phyloP scores from a whole-genome alignment of 1,140 invertebrate genomes.

The Halesus radiatus region DNA sequence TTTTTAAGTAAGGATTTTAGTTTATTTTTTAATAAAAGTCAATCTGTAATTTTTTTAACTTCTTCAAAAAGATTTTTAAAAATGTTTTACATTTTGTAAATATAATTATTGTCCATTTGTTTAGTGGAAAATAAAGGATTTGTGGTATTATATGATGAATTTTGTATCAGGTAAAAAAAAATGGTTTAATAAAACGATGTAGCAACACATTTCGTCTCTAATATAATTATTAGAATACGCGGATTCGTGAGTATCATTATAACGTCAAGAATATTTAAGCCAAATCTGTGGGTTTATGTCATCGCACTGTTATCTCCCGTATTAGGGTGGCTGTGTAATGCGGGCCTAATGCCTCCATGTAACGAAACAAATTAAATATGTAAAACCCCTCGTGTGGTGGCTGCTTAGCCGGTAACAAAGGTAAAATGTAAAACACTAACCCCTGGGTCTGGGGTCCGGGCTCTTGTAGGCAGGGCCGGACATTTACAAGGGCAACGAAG shows the following conservation, averaged over 20 bases:
- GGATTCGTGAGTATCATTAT: slow-evolving; percentile 14
- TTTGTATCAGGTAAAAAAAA: no score
- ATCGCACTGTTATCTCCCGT: slow-evolving; percentile 25
- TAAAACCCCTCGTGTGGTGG: slow-evolving; percentile 34
- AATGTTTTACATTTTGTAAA: no score
- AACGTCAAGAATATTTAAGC: slow-evolving; percentile 27
- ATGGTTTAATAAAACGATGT: no score
- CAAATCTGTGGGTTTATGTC: slow-evolving; percentile 36
- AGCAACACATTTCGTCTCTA: no score
- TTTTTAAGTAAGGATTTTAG: no score
- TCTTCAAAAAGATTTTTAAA: no score
- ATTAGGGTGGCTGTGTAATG: slow-evolving; percentile 34
- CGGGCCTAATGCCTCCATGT: slow-evolving; percentile 29
- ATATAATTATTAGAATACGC: not conserved
- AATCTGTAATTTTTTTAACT: no score
- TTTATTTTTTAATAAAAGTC: no score
- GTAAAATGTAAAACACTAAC: slow-evolving; percentile 38
- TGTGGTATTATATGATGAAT: no score
- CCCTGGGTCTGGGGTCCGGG: not conserved
- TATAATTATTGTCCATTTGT: no score
- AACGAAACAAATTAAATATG: slow-evolving; percentile 48
- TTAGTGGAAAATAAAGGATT: no score
- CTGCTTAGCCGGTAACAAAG: slow-evolving; percentile 38
- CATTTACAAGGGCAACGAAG: no score
- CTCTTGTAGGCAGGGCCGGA: not conserved